Conservation (phyloP, 2,797 vertebrate genomes). For the Steatocranus sp. region DNA sequence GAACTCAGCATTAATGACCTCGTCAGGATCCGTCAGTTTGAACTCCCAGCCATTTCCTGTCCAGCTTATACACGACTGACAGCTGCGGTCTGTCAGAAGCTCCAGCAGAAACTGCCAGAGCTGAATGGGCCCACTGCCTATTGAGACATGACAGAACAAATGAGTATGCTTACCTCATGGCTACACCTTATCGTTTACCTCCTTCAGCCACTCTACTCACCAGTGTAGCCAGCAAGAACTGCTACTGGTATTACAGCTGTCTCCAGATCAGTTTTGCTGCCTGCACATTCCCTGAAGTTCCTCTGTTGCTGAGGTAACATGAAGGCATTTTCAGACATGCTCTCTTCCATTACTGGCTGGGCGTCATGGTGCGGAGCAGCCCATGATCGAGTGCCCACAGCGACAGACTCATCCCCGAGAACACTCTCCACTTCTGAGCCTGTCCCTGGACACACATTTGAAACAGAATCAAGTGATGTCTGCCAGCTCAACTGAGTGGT, state of each 20-base stretch:
- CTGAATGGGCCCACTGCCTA: conserved; percentile 72
- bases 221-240: conserved; percentile 66
- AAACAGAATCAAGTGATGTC: not conserved
- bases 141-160: not conserved
- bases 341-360: conserved; percentile 1
- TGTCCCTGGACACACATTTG: conserved; percentile 1
- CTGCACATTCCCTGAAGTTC: conserved; percentile 61
- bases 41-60: conserved; percentile 77
- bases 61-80: conserved; percentile 73
- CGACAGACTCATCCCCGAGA: conserved; percentile 3
- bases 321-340: conserved; percentile 25
- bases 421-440: conserved; percentile 25
- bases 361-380: not conserved
- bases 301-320: conserved; percentile 28
- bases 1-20: conserved; percentile 28
- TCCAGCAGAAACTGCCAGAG: conserved; percentile 78
- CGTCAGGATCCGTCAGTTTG: conserved; percentile 72
- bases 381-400: conserved; percentile 30
- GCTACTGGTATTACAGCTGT: conserved; percentile 60
- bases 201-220: conserved; percentile 20
- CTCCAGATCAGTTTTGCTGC: conserved; percentile 35
- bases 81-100: conserved; percentile 70
- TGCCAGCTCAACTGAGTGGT: not conserved
- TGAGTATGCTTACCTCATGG: not conserved
- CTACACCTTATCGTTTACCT: not conserved